These are phyloP conservation scores for Sitta europaea DNA, from an alignment of 2,113 vertebrate species.

Conservation along the genomic window DNA sequence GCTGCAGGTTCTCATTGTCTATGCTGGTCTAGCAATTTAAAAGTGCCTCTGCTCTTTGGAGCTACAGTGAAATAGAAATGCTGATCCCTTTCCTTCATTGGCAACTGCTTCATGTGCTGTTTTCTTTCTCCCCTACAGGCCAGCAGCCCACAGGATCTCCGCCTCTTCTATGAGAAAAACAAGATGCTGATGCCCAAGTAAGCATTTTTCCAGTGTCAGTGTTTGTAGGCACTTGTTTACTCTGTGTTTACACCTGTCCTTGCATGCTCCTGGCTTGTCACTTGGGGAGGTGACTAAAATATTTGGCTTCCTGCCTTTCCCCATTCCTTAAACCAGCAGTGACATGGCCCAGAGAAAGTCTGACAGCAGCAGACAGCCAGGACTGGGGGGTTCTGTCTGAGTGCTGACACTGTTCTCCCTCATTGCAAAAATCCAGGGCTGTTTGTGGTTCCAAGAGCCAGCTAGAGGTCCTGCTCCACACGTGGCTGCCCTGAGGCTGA, in stretches of 20 bases:
- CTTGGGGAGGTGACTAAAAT: neutral
- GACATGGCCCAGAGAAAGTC: neutral
- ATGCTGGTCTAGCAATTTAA: neutral
- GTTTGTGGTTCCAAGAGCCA: neutral
- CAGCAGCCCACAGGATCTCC: slow-evolving; percentile 92
- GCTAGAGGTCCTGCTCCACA: neutral
- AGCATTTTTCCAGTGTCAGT: slow-evolving; percentile 46
- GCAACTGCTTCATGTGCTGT: neutral
- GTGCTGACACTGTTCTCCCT: neutral
- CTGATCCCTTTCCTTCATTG: neutral
- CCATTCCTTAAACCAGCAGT: neutral
- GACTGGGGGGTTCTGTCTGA: neutral
- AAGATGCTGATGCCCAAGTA: slow-evolving; percentile 88
- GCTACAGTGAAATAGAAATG: neutral
- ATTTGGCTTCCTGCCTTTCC: neutral
- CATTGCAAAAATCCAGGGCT: neutral
- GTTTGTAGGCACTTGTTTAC: slow-evolving; percentile 1
- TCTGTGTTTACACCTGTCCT: slow-evolving; percentile 32
- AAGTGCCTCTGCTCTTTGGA: neutral
- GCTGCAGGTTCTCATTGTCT: neutral
- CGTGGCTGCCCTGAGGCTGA: neutral
- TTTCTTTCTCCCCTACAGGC: slow-evolving; percentile 74
- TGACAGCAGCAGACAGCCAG: neutral
- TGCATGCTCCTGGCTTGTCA: neutral
- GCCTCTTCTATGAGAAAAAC: slow-evolving; percentile 93